A percentile compares a stretch with the other conserved stretches of the same genome.
Conservation (phyloP, 2,797 vertebrate genomes). For the Diceros bicornis region DNA sequence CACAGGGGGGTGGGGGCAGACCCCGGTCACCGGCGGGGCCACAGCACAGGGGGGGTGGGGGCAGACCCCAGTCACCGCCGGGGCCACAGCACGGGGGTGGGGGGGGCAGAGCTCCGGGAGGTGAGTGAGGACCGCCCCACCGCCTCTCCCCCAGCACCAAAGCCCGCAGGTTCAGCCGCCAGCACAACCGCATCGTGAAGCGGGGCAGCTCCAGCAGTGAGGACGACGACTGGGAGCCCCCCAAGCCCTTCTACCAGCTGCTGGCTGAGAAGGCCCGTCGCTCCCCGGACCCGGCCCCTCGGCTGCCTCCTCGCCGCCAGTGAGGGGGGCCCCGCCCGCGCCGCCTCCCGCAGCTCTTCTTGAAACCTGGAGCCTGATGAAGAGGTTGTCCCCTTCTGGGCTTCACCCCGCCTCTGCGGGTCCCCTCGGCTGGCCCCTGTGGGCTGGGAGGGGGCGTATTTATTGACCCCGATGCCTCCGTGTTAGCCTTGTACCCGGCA, state of each 20-base stretch:
- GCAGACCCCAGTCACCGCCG: background rate
- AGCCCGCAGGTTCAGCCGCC: constrained; percentile 85
- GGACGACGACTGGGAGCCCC: constrained; percentile 56
- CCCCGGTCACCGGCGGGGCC: background rate
- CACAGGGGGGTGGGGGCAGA: too few species aligned
- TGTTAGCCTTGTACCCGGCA: background rate
- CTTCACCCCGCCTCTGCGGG: background rate
- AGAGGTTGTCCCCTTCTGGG: background rate
- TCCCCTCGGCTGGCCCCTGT: background rate
- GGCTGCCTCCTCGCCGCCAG: background rate
- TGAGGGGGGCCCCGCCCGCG: background rate
- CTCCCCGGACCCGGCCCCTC: accelerated
- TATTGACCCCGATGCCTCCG: background rate
- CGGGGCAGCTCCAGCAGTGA: constrained; percentile 77
- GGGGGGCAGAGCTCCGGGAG: too few species aligned
- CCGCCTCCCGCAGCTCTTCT: background rate
- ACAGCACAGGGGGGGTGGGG: background rate
- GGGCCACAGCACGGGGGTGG: background rate
- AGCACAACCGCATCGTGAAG: constrained; percentile 86
- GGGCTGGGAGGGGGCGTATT: background rate
- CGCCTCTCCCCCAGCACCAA: constrained; percentile 73
- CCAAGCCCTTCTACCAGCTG: constrained; percentile 85
- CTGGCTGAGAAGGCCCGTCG: constrained; percentile 69
- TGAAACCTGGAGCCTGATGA: background rate
- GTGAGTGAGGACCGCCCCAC: accelerated